Percentiles rank a stretch among this genome's conserved stretches.
Evolutionary conservation across 1,140 invertebrate species (phyloP).

Genomic region (Chlorops oryzae): DNA sequence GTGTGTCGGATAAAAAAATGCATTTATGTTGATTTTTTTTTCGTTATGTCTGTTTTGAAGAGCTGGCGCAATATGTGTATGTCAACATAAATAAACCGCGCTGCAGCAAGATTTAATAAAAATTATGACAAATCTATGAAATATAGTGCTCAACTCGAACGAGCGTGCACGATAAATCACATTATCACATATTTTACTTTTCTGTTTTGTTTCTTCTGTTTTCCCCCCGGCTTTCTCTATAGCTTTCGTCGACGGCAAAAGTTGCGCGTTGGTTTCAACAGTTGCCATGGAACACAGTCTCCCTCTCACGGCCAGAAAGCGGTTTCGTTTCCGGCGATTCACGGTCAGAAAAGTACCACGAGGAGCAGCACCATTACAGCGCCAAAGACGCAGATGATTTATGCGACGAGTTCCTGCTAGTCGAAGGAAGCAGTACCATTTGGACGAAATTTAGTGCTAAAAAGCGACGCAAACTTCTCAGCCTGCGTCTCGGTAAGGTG

Average conservation of each 20-base stretch:
- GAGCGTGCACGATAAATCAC: neutral
- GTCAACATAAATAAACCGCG: too few species aligned
- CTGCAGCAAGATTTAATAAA: neutral
- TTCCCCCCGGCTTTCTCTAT: conserved; percentile 21
- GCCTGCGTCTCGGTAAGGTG: conserved; percentile 59
- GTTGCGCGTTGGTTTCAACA: conserved; percentile 68
- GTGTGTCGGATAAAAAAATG: too few species aligned
- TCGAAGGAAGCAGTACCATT: conserved; percentile 54
- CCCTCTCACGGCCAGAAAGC: conserved; percentile 62
- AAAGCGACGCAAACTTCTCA: conserved; percentile 59
- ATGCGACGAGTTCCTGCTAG: conserved; percentile 51
- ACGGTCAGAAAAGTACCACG: conserved; percentile 45
- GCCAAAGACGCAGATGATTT: conserved; percentile 48
- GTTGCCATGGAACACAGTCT: conserved; percentile 53
- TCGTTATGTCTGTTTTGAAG: too few species aligned
- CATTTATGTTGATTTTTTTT: too few species aligned
- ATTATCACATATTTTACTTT: conserved; percentile 5
- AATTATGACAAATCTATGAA: conserved; percentile 37
- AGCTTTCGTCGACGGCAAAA: conserved; percentile 65
- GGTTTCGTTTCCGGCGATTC: conserved; percentile 62
- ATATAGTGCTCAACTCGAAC: conserved; percentile 20
- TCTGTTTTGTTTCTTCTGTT: conserved; percentile 13
- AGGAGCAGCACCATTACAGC: conserved; percentile 39
- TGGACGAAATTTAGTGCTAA: conserved; percentile 60
- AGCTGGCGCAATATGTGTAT: too few species aligned